Percentiles rank a stretch among this genome's conserved stretches.
These are phyloP conservation scores for Mesorhabditis belari DNA, from an alignment of 2,888 invertebrate species.

Conservation along the genomic window DNA sequence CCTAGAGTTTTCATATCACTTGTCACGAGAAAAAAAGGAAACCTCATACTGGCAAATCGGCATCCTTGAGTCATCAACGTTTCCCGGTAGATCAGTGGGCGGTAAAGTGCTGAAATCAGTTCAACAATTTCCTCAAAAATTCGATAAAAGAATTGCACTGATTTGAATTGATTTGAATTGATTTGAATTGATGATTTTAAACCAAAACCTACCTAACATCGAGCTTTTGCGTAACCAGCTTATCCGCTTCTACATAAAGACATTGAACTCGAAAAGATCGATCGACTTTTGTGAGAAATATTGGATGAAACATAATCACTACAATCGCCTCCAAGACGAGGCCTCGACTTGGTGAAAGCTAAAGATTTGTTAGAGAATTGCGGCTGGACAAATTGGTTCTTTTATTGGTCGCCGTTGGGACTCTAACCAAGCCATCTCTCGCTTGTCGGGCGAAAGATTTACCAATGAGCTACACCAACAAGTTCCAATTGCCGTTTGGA, in stretches of 20 bases:
- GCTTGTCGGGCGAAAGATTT: too few relatives aligned
- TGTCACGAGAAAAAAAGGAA: too few relatives aligned
- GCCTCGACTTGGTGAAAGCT: slow-evolving; percentile 37
- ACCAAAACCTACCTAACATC: slow-evolving; percentile 42
- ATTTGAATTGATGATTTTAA: neutral
- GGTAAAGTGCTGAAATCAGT: slow-evolving; percentile 32
- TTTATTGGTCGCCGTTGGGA: too few relatives aligned
- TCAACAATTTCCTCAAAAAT: neutral
- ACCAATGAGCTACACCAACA: too few relatives aligned
- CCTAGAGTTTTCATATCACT: slow-evolving; percentile 16
- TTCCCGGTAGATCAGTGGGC: slow-evolving; percentile 31
- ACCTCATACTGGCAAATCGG: slow-evolving; percentile 45
- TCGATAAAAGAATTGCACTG: too few relatives aligned
- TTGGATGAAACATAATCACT: slow-evolving; percentile 45
- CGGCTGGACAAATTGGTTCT: too few relatives aligned
- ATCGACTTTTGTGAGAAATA: slow-evolving; percentile 39
- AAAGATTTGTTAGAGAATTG: slow-evolving; percentile 1
- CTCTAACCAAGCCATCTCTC: too few relatives aligned
- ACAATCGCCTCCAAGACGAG: slow-evolving; percentile 42
- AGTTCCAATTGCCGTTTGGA: too few relatives aligned
- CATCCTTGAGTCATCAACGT: slow-evolving; percentile 10
- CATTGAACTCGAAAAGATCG: slow-evolving; percentile 43
- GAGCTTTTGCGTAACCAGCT: slow-evolving; percentile 32
- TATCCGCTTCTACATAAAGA: slow-evolving; percentile 35
- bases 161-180: too few relatives aligned